Base-by-base conservation (phyloP, 1,140 invertebrate species). In the Calephelis virginiensis region DNA sequence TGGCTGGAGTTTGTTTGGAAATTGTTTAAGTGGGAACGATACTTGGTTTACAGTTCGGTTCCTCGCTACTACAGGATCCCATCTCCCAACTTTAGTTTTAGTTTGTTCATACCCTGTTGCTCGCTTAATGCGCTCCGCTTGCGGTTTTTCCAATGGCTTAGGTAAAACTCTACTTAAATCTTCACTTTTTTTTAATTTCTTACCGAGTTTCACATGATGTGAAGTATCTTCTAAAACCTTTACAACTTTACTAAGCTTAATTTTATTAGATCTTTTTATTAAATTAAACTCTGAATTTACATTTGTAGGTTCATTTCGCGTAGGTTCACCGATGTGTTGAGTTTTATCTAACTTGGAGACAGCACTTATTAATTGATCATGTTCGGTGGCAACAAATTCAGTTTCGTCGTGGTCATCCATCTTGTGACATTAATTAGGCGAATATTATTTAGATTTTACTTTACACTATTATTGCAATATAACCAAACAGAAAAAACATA, bases 61-160 rank as follows among this genome's bases (percentile, higher is more conserved):
- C 64, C 93, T 93, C 7, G 95, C 91, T 0, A 99, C 95, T 60
- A 98, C 92, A 8, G 95, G 93, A 81, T 98, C 95, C 98, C 98
- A 99, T 87, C 94, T 94, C 10, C 92, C 90, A 7, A 99, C 83
- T 71, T 97, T 95, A 71, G 95, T 92, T 73, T 94, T 95, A 0
- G 94, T 92, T 77, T 95, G 94, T 71, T 97, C 93, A 92, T 96
- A 98, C 5, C 94, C 95, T 46, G 97, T 94, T 50, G 92, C 85
- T 63, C 97, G 92, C 80, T 95, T 94, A 64, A 97, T 95, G 76
- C 94, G 94, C 71, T 96, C 94, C 17, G 95, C 94, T 71, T 93
- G 92, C 48, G 94, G 93, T 86, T 95, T 97, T 77, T 97, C 95
- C 17, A 97, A 86, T 2, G 96, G 96, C 75, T 95, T 95, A 2